These are phyloP conservation scores for Palythoa grandis DNA, from an alignment of 92 coral and sea anemone genomes.

Conservation along the genomic window DNA sequence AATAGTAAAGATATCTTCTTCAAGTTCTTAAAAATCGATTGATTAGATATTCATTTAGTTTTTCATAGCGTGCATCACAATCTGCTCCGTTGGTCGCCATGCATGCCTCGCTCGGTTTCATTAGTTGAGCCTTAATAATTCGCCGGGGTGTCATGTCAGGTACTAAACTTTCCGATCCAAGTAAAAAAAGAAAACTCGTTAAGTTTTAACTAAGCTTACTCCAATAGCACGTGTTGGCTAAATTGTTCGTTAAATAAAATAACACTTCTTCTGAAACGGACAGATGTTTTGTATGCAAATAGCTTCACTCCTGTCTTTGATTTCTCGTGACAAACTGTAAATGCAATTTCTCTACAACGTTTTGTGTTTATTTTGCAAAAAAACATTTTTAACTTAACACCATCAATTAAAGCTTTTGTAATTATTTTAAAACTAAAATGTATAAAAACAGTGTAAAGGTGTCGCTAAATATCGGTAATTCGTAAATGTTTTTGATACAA, in stretches of 20 bases:
- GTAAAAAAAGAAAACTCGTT: not conserved
- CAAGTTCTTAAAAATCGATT: not conserved
- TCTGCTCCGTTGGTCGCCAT: not conserved
- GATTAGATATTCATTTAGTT: not conserved
- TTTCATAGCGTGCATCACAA: not conserved
- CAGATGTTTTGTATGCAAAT: conserved; percentile 35
- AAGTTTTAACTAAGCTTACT: not conserved
- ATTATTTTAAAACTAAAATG: not conserved
- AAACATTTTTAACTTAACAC: conserved; percentile 2
- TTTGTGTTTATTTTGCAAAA: not conserved
- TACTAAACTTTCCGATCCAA: not conserved
- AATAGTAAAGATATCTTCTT: not conserved
- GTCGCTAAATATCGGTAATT: not conserved
- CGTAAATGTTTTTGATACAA: not conserved
- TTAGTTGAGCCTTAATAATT: too few species aligned
- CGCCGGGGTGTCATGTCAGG: too few species aligned
- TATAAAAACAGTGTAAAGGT: not conserved
- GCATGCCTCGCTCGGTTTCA: too few species aligned
- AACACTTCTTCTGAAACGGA: not conserved
- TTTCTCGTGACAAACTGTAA: not conserved
- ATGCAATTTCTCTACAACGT: not conserved
- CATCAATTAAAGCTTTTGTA: conserved; percentile 13
- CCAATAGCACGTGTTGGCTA: not conserved
- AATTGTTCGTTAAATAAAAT: too few species aligned
- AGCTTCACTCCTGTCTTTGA: not conserved